phyloP scores from a whole-genome alignment of 2,113 vertebrate genomes.

The Micromys minutus region DNA sequence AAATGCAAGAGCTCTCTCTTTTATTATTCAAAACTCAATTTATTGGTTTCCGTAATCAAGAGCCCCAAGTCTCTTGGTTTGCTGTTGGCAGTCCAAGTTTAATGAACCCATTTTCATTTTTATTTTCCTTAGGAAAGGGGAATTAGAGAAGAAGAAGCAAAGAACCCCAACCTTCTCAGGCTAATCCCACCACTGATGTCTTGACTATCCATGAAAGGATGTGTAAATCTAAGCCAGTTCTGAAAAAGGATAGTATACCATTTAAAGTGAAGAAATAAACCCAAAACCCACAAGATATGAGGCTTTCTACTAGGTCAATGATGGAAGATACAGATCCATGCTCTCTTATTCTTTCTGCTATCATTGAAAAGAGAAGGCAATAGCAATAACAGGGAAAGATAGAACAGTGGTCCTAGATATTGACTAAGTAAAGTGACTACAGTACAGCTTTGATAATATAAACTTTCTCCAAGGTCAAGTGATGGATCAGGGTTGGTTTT shows the following conservation, averaged over 20 bases:
- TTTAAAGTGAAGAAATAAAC: constrained; percentile 25
- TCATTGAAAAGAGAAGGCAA: constrained; percentile 1
- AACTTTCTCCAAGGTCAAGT: constrained; percentile 26
- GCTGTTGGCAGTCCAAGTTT: constrained; percentile 16
- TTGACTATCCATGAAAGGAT: constrained; percentile 24
- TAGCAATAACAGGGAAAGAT: background rate
- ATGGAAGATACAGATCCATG: background rate
- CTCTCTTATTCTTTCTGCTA: background rate
- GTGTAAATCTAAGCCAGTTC: constrained; percentile 25
- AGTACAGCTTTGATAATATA: background rate
- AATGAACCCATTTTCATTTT: background rate
- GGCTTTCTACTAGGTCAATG: background rate
- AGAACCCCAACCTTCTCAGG: background rate
- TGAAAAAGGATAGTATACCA: background rate
- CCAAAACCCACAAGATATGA: background rate
- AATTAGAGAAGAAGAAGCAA: constrained; percentile 15
- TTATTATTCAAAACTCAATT: background rate
- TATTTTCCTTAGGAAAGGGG: background rate
- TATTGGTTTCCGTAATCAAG: background rate
- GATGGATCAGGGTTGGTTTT: background rate
- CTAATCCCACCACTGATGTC: constrained; percentile 21
- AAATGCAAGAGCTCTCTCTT: background rate
- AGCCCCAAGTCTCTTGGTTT: background rate
- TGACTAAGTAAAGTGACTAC: background rate
- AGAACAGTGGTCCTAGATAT: background rate